Evolutionary conservation across 2,113 vertebrate genomes (phyloP).

Genomic region (Plectropomus leopardus): DNA sequence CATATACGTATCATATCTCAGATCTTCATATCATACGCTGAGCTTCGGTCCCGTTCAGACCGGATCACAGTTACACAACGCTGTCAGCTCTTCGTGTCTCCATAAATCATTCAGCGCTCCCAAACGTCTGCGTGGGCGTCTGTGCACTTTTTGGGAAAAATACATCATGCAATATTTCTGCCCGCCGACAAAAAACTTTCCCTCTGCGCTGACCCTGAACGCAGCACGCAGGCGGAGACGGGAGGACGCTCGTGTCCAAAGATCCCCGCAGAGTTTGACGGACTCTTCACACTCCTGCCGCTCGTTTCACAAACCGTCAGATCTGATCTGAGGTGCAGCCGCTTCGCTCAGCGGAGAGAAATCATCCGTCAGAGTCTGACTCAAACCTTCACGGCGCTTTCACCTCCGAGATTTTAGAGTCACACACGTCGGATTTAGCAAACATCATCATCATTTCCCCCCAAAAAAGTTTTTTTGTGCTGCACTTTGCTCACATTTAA

Average conservation of each 20-base stretch:
- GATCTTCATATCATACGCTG: too few species aligned
- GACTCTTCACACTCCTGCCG: not conserved
- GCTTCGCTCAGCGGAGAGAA: not conserved
- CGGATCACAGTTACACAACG: slow-evolving; percentile 43
- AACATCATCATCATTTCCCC: too few species aligned
- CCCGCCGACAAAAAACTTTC: slow-evolving; percentile 10
- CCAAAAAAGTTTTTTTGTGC: too few species aligned
- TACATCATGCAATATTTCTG: slow-evolving; percentile 46
- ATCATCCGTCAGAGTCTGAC: not conserved
- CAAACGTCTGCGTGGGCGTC: not conserved
- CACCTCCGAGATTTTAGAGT: too few species aligned
- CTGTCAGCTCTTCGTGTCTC: slow-evolving; percentile 17
- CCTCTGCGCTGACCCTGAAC: slow-evolving; percentile 32
- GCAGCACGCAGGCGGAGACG: slow-evolving; percentile 22
- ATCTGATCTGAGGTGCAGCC: not conserved
- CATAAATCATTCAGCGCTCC: slow-evolving; percentile 30
- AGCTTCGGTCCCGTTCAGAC: slow-evolving; percentile 16
- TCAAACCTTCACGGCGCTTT: too few species aligned
- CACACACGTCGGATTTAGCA: too few species aligned
- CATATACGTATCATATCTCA: too few species aligned
- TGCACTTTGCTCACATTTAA: too few species aligned
- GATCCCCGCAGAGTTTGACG: too few species aligned
- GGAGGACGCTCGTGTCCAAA: not conserved
- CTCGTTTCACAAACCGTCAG: not conserved
- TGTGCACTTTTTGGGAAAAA: slow-evolving; percentile 9